phyloP scores from a whole-genome alignment of 2,113 vertebrate genomes.

The Kryptolebias marmoratus region DNA sequence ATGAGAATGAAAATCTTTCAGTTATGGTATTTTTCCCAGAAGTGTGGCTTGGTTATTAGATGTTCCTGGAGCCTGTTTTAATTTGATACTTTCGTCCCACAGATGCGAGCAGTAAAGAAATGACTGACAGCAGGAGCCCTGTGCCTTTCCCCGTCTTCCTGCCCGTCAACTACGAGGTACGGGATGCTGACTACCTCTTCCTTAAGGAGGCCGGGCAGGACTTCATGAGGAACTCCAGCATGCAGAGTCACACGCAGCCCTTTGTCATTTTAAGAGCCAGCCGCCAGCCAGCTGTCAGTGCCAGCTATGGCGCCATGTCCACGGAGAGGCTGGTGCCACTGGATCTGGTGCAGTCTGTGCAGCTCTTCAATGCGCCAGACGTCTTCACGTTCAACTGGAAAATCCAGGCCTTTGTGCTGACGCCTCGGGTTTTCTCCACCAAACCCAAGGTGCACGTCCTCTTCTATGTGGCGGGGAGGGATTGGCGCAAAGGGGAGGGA shows the following conservation, averaged over 20 bases:
- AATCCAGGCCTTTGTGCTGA: slow-evolving; percentile 85
- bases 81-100: slow-evolving; percentile 37
- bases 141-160: slow-evolving; percentile 87
- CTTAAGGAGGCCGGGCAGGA: slow-evolving; percentile 94
- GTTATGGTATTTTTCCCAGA: slow-evolving; percentile 6
- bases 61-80: not conserved
- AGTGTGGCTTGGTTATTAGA: not conserved
- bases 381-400: slow-evolving; percentile 86
- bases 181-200: slow-evolving; percentile 86
- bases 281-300: slow-evolving; percentile 83
- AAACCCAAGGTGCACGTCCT: slow-evolving; percentile 87
- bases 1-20: not conserved
- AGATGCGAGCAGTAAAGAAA: slow-evolving; percentile 86
- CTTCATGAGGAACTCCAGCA: slow-evolving; percentile 93
- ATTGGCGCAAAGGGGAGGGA: slow-evolving; percentile 82
- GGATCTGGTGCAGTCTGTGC: slow-evolving; percentile 82
- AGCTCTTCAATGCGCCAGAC: slow-evolving; percentile 77
- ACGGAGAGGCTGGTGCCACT: slow-evolving; percentile 80
- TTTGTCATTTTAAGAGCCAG: slow-evolving; percentile 86
- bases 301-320: slow-evolving; percentile 85
- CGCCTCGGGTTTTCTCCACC: slow-evolving; percentile 81
- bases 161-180: slow-evolving; percentile 87
- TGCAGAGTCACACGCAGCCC: slow-evolving; percentile 89
- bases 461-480: slow-evolving; percentile 88
- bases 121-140: slow-evolving; percentile 84